These are phyloP conservation scores for Heterochromis multidens DNA, from an alignment of 2,113 vertebrate genomes.

Conservation along the genomic window DNA sequence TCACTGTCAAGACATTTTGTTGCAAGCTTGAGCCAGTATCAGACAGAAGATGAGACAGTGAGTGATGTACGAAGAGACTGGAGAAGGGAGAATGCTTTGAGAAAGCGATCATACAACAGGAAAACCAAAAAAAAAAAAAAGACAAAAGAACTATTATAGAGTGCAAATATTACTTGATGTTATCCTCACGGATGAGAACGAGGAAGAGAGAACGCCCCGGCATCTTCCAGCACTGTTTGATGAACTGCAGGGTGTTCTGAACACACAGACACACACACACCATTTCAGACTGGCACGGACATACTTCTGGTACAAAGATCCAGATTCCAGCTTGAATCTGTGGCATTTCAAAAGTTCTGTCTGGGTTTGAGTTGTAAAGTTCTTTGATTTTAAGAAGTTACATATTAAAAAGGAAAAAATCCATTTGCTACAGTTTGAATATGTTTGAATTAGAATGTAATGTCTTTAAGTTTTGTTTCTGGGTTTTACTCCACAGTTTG, in stretches of 20 bases:
- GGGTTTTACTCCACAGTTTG: too few relatives aligned
- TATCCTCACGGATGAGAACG: slow-evolving; percentile 95
- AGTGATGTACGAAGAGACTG: slow-evolving; percentile 4
- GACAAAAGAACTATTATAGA: not conserved
- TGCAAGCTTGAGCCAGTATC: not conserved
- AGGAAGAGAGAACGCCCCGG: slow-evolving; percentile 92
- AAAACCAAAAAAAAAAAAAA: not conserved
- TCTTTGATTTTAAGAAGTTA: not conserved
- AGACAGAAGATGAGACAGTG: not conserved
- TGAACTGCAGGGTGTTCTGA: slow-evolving; percentile 96
- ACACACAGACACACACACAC: slow-evolving; percentile 4
- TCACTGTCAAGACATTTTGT: not conserved
- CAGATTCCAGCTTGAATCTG: not conserved
- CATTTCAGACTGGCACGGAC: not conserved
- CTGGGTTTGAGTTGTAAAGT: not conserved
- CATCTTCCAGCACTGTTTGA: slow-evolving; percentile 98
- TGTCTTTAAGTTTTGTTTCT: not conserved
- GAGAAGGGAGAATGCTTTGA: not conserved
- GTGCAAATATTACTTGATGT: slow-evolving; percentile 85
- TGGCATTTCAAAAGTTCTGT: not conserved
- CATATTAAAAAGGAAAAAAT: not conserved
- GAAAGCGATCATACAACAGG: slow-evolving; percentile 1
- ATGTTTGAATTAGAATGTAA: too few relatives aligned
- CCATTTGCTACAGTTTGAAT: too few relatives aligned
- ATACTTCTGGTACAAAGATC: not conserved